Evolutionary conservation across 2,797 vertebrate genomes (phyloP).

Genomic region (Fistularia commersonii): DNA sequence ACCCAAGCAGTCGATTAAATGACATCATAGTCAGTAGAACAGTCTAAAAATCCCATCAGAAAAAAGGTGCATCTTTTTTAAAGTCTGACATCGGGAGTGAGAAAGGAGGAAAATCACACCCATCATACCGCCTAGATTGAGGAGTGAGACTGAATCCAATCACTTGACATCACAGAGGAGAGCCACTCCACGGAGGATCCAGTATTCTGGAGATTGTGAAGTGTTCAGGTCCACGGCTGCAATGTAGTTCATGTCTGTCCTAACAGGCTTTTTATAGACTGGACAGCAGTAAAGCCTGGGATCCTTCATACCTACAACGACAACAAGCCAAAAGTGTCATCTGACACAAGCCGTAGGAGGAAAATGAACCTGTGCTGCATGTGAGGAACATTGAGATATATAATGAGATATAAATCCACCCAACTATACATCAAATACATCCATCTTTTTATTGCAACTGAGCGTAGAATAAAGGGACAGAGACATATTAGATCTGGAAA

Average conservation of each 20-base stretch:
- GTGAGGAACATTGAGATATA: background rate
- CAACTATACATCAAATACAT: slow-evolving; percentile 32
- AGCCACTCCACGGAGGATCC: slow-evolving; percentile 91
- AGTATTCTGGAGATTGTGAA: slow-evolving; percentile 81
- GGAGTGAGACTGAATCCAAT: slow-evolving; percentile 18
- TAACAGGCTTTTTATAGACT: slow-evolving; percentile 88
- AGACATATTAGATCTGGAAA: slow-evolving; percentile 6
- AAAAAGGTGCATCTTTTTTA: too few relatives aligned
- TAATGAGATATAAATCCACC: background rate
- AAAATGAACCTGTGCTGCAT: too few relatives aligned
- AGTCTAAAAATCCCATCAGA: too few relatives aligned
- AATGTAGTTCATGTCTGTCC: slow-evolving; percentile 89
- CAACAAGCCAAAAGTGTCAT: slow-evolving; percentile 1
- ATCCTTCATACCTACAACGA: slow-evolving; percentile 76
- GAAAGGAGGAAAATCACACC: too few relatives aligned
- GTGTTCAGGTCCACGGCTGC: slow-evolving; percentile 86
- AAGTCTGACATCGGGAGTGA: too few relatives aligned
- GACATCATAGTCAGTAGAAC: too few relatives aligned
- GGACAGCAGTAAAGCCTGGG: slow-evolving; percentile 85
- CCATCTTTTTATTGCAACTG: slow-evolving; percentile 32
- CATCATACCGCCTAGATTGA: too few relatives aligned
- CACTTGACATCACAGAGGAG: slow-evolving; percentile 93
- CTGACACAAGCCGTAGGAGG: too few relatives aligned
- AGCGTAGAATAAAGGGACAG: slow-evolving; percentile 15
- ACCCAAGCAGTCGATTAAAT: too few relatives aligned